Evolutionary conservation across 2,113 vertebrate genomes (phyloP).

Genomic region (Coptodon bakossiorum): DNA sequence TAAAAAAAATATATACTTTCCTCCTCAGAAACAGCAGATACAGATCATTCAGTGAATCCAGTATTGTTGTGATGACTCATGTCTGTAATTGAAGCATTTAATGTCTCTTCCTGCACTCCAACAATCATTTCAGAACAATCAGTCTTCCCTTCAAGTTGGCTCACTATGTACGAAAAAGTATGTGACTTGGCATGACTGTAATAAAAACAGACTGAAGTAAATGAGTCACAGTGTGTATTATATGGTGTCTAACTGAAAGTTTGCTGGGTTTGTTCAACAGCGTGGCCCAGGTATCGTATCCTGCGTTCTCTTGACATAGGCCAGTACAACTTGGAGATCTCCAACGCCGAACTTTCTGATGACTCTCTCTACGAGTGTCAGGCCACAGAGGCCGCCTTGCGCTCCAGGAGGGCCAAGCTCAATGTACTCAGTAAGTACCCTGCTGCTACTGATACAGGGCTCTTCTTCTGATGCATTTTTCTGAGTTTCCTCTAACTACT

Average conservation of each 20-base stretch:
- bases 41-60: neutral
- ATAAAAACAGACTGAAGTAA: neutral
- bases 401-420: conserved; percentile 85
- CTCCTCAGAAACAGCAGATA: neutral
- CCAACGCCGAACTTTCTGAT: conserved; percentile 81
- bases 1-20: neutral
- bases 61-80: neutral
- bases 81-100: neutral
- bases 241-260: neutral
- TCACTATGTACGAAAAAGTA: neutral
- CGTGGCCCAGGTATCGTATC: conserved; percentile 88
- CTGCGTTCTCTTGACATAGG: conserved; percentile 81
- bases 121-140: neutral
- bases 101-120: neutral
- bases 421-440: conserved; percentile 88
- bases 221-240: neutral
- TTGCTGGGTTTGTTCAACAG: conserved; percentile 58
- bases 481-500: neutral
- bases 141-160: neutral
- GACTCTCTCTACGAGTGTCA: conserved; percentile 94
- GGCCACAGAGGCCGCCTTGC: conserved; percentile 89
- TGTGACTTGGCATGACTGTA: neutral
- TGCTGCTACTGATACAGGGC: neutral
- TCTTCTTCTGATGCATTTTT: neutral
- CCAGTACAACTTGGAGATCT: conserved; percentile 94